Percentiles rank a stretch among this genome's conserved stretches.
phyloP scores from a whole-genome alignment of 2,797 vertebrate genomes.

The Triplophysa bombifrons region DNA sequence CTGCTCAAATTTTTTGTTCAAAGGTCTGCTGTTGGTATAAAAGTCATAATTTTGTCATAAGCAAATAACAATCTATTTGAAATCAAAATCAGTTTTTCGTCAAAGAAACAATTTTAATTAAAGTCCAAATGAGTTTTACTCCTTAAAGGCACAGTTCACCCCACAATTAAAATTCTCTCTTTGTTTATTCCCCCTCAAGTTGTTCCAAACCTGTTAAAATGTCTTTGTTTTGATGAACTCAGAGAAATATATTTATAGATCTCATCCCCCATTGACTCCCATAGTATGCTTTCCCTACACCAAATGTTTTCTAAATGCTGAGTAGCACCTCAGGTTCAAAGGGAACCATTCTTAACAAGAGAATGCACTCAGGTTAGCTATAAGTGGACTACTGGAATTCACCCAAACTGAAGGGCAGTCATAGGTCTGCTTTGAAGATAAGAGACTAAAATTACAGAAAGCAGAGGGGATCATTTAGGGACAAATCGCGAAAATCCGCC shows the following conservation, averaged over 20 bases:
- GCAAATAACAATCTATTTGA: background rate
- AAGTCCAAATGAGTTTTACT: background rate
- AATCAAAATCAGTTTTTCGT: background rate
- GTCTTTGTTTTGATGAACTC: no score
- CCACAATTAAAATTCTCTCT: no score
- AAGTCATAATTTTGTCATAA: no score
- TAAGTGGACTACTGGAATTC: constrained; percentile 38
- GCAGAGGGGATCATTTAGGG: constrained; percentile 31
- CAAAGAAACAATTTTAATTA: constrained; percentile 4
- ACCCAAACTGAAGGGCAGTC: constrained; percentile 40
- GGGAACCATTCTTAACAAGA: constrained; percentile 16
- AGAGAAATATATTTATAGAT: no score
- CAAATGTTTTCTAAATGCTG: constrained; percentile 9
- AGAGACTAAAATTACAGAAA: constrained; percentile 32
- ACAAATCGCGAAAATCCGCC: constrained; percentile 14
- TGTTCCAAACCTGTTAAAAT: no score
- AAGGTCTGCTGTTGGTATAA: no score
- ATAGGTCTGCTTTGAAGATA: constrained; percentile 40
- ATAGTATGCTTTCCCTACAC: background rate
- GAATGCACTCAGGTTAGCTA: constrained; percentile 16
- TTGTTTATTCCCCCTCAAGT: no score
- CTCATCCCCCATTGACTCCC: no score
- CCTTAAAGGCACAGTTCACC: no score
- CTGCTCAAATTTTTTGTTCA: background rate
- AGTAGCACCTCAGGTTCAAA: constrained; percentile 12